phyloP scores from a whole-genome alignment of 1,140 invertebrate species.

The Theocolax elegans region DNA sequence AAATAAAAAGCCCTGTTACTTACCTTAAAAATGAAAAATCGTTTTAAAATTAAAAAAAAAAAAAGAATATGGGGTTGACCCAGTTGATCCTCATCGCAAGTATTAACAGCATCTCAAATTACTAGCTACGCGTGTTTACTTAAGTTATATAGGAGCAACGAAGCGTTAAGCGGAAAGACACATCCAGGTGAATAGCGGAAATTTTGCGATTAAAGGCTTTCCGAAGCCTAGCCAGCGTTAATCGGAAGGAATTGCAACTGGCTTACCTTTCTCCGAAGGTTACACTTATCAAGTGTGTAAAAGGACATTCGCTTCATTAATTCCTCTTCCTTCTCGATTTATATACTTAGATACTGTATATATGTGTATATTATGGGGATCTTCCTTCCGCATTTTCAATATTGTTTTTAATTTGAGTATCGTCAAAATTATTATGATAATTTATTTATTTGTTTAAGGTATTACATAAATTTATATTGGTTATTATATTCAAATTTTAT shows the following conservation, averaged over 20 bases:
- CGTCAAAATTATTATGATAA: too few species aligned
- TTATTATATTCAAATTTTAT: too few species aligned
- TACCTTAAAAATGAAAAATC: too few species aligned
- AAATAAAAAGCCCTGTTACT: too few species aligned
- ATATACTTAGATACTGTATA: background rate
- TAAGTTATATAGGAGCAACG: background rate
- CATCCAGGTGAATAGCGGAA: background rate
- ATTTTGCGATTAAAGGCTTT: conserved; percentile 3
- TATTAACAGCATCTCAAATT: background rate
- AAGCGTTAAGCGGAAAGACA: conserved; percentile 20
- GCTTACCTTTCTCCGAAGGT: background rate
- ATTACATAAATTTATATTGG: too few species aligned
- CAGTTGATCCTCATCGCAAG: background rate
- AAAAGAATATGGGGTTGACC: too few species aligned
- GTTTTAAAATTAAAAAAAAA: too few species aligned
- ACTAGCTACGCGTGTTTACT: background rate
- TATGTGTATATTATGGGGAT: too few species aligned
- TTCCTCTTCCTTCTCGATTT: background rate
- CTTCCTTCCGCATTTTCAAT: background rate
- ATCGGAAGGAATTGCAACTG: conserved; percentile 9
- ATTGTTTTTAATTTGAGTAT: conserved; percentile 6
- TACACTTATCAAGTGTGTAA: background rate
- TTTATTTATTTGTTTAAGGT: too few species aligned
- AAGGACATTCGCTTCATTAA: conserved; percentile 32
- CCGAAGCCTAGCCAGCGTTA: conserved; percentile 2